These are phyloP conservation scores for Phycodurus eques DNA, from an alignment of 2,113 vertebrate species.

Conservation along the genomic window DNA sequence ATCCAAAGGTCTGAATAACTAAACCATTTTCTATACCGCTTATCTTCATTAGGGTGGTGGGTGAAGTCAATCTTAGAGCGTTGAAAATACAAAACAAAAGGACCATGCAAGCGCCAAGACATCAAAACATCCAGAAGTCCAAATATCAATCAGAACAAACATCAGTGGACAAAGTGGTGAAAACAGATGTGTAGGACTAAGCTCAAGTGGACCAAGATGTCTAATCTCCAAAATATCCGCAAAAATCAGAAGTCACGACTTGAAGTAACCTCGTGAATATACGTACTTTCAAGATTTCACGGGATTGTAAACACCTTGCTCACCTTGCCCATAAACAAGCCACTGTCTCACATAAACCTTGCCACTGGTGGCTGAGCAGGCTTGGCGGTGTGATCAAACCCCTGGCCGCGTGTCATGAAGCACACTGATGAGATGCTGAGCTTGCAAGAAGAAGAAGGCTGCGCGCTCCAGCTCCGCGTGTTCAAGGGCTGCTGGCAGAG, in stretches of 20 bases:
- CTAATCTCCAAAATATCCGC: neutral
- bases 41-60: no score
- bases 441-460: neutral
- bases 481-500: neutral
- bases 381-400: neutral
- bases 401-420: neutral
- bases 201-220: neutral
- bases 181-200: neutral
- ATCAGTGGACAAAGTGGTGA: no score
- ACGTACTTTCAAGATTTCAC: neutral
- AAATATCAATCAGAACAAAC: no score
- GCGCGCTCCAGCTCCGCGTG: neutral
- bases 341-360: neutral
- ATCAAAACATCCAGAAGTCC: no score
- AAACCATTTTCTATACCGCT: no score
- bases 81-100: no score
- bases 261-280: neutral
- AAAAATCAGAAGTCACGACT: neutral
- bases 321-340: neutral
- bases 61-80: no score
- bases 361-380: neutral
- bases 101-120: no score
- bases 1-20: no score
- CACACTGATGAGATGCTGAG: slow-evolving; percentile 2
- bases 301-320: no score